Conservation (phyloP, 2,113 vertebrate genomes). For the Podarcis muralis region DNA sequence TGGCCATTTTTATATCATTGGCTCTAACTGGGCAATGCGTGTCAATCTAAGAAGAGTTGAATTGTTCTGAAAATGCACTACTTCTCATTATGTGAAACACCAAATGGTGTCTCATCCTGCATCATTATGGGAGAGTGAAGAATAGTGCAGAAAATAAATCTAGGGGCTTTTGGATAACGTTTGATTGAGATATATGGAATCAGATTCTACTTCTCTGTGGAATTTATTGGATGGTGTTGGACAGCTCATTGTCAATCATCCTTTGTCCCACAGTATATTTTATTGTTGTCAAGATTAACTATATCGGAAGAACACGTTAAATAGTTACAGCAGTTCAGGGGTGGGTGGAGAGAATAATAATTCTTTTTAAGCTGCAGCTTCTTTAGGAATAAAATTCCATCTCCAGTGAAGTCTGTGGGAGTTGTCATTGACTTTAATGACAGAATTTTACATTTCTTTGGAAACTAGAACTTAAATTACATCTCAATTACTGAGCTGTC, state of each 20-base stretch:
- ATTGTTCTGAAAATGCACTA: neutral
- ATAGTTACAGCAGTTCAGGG: neutral
- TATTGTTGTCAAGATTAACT: neutral
- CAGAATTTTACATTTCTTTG: neutral
- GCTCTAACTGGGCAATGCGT: neutral
- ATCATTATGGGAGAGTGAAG: neutral
- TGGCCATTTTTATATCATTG: neutral
- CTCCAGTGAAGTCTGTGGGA: neutral
- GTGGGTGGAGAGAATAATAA: neutral
- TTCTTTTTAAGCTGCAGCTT: neutral
- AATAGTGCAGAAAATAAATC: neutral
- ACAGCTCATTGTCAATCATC: neutral
- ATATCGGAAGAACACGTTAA: neutral
- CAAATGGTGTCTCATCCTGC: neutral
- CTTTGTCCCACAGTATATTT: neutral
- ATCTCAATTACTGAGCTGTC: constrained; percentile 1
- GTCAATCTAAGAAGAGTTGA: neutral
- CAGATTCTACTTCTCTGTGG: neutral
- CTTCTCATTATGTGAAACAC: neutral
- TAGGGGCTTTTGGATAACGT: neutral
- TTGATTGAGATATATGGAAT: neutral
- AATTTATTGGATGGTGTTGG: neutral
- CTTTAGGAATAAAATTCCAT: constrained; percentile 3
- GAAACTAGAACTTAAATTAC: constrained; percentile 18
- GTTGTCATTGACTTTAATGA: neutral